These are phyloP conservation scores for Porites rus DNA, from an alignment of 92 coral and sea anemone species.

Conservation along the genomic window DNA sequence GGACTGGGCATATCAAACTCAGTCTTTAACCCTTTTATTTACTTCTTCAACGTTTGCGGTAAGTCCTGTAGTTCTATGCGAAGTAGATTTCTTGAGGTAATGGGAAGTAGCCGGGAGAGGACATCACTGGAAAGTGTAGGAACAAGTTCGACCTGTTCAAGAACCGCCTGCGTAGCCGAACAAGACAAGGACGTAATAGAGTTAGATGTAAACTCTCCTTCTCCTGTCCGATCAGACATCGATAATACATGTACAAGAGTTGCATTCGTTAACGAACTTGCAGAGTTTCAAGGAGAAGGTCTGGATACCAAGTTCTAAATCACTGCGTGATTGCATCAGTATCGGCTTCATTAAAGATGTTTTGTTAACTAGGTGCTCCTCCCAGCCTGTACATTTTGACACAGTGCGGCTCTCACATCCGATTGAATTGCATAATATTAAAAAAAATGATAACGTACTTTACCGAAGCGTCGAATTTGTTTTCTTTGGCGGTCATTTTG, in stretches of 20 bases:
- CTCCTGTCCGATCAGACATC: background rate
- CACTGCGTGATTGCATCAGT: no score
- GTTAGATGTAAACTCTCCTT: background rate
- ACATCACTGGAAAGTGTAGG: background rate
- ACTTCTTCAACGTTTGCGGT: conserved; percentile 57
- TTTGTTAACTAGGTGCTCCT: no score
- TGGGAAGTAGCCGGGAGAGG: background rate
- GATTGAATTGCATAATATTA: no score
- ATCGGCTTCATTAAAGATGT: no score
- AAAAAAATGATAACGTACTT: no score
- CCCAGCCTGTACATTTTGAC: no score
- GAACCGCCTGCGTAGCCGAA: background rate
- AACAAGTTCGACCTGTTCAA: background rate
- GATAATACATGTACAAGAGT: no score
- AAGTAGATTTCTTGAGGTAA: background rate
- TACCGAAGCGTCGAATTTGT: no score
- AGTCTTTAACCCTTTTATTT: conserved; percentile 72
- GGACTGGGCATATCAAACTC: conserved; percentile 71
- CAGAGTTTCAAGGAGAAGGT: background rate
- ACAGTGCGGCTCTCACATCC: no score
- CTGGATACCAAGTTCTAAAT: background rate
- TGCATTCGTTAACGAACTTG: background rate
- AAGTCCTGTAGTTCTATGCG: background rate
- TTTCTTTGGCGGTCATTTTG: no score
- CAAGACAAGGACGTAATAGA: background rate